phyloP scores from a whole-genome alignment of 2,797 vertebrate species.

The Ambastaia sidthimunki region DNA sequence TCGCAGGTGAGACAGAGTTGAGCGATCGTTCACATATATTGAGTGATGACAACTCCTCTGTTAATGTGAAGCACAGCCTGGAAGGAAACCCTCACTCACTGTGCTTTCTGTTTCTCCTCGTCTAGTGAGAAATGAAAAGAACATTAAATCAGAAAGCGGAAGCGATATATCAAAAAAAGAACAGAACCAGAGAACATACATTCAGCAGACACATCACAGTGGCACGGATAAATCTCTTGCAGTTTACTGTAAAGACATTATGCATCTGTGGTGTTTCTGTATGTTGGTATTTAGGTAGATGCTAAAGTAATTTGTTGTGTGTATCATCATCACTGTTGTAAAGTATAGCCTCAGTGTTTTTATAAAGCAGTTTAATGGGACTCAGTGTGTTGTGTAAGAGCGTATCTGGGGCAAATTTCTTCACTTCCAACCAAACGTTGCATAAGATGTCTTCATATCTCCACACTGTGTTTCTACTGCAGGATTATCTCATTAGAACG shows the following conservation, averaged over 20 bases:
- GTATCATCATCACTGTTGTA: no score
- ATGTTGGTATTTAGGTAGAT: neutral
- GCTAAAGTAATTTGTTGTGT: no score
- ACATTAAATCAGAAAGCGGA: conserved; percentile 7
- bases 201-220: neutral
- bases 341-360: neutral
- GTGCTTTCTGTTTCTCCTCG: conserved; percentile 50
- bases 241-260: no score
- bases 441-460: conserved; percentile 30
- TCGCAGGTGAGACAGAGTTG: neutral
- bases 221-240: no score
- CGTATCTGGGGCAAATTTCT: neutral
- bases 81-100: conserved; percentile 2
- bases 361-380: neutral
- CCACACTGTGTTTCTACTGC: neutral
- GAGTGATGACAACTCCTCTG: neutral
- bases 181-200: neutral
- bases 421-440: conserved; percentile 20
- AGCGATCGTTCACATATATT: conserved; percentile 1
- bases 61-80: neutral
- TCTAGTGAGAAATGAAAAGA: conserved; percentile 47
- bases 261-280: no score
- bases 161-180: conserved; percentile 27
- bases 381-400: neutral
- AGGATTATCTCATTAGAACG: neutral